These are phyloP conservation scores for Cryptosula pallasiana DNA, from an alignment of 2,888 invertebrate genomes.

Conservation along the genomic window DNA sequence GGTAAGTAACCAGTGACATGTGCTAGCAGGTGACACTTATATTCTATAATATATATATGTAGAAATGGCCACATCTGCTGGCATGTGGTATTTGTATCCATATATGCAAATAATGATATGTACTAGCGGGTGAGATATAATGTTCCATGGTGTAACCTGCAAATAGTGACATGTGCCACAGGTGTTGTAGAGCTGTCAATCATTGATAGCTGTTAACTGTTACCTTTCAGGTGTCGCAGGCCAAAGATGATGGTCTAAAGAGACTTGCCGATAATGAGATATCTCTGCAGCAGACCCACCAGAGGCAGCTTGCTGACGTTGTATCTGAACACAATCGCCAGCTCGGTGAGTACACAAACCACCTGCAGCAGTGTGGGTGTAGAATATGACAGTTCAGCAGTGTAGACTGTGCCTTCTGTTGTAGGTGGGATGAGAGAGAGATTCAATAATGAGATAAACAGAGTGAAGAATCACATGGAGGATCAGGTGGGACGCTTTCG, in stretches of 20 bases:
- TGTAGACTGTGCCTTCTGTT: neutral
- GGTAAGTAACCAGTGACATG: neutral
- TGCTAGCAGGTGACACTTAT: too few relatives aligned
- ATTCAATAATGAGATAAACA: neutral
- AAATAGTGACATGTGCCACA: too few relatives aligned
- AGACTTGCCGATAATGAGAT: conserved; percentile 35
- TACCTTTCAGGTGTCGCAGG: conserved; percentile 33
- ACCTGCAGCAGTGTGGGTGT: too few relatives aligned
- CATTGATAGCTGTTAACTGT: too few relatives aligned
- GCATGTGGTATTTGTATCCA: too few relatives aligned
- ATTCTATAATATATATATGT: too few relatives aligned
- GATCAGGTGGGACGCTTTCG: neutral
- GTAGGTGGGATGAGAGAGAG: conserved; percentile 18
- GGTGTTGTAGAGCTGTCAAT: too few relatives aligned
- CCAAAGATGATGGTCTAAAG: conserved; percentile 36
- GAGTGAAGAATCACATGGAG: conserved; percentile 7
- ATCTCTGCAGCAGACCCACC: conserved; percentile 32
- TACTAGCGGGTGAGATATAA: too few relatives aligned
- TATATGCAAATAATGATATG: too few relatives aligned
- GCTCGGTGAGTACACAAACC: conserved; percentile 26
- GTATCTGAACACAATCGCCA: conserved; percentile 37
- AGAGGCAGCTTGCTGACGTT: conserved; percentile 36
- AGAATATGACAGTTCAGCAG: too few relatives aligned
- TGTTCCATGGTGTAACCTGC: too few relatives aligned
- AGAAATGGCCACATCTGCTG: too few relatives aligned